Evolutionary conservation across 2,888 invertebrate species (phyloP).

Genomic region (Salpingus planirostris): DNA sequence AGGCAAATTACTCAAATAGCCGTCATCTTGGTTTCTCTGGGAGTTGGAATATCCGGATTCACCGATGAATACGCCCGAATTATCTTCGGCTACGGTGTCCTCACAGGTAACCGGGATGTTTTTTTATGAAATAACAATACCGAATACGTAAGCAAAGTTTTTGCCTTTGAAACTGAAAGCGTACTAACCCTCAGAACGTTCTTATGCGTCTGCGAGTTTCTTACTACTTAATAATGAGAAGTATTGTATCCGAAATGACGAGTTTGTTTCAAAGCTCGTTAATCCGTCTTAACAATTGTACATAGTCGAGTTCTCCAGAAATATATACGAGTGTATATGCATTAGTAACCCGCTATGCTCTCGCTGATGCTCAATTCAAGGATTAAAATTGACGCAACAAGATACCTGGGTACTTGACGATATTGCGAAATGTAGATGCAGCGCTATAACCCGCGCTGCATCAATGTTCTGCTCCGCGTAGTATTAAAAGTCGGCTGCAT

Average conservation of each 20-base stretch:
- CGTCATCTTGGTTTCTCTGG: slow-evolving; percentile 45
- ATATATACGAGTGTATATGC: no score
- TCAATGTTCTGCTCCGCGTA: no score
- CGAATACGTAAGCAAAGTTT: no score
- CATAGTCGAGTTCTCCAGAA: slow-evolving; percentile 8
- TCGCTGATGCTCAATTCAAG: no score
- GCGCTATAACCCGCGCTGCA: no score
- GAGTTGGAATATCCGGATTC: slow-evolving; percentile 46
- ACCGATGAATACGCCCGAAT: slow-evolving; percentile 47
- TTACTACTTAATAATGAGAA: slow-evolving; percentile 17
- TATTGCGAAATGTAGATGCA: no score
- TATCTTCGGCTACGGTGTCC: slow-evolving; percentile 47
- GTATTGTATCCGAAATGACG: slow-evolving; percentile 15
- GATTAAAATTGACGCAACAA: no score
- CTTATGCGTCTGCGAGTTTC: slow-evolving; percentile 11
- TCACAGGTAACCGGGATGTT: slow-evolving; percentile 46
- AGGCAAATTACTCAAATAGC: slow-evolving; percentile 49
- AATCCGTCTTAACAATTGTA: slow-evolving; percentile 16
- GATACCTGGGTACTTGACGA: no score
- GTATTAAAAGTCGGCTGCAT: no score
- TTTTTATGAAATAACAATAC: slow-evolving; percentile 5
- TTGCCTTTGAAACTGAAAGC: no score
- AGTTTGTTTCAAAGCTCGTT: slow-evolving; percentile 16
- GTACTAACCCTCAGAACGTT: slow-evolving; percentile 10
- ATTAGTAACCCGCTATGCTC: no score